phyloP scores from a whole-genome alignment of 2,888 invertebrate species.

The Trachelus troglodyta region DNA sequence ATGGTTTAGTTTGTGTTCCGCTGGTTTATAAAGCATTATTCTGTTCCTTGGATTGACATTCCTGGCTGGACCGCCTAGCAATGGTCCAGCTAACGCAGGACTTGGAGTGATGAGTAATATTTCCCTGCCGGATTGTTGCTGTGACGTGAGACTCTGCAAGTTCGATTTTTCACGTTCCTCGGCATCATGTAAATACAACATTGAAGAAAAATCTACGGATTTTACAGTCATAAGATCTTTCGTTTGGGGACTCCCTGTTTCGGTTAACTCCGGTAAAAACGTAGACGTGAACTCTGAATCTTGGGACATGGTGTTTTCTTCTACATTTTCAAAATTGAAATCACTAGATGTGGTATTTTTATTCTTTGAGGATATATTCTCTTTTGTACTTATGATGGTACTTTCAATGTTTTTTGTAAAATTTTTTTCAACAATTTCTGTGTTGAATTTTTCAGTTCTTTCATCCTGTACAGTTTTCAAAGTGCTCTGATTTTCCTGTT shows the following conservation, averaged over 20 bases:
- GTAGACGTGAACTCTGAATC: background rate
- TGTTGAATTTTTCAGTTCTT: background rate
- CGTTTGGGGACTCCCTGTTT: background rate
- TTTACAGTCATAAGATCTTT: background rate
- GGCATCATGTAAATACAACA: background rate
- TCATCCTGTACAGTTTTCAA: background rate
- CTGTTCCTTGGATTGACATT: slow-evolving; percentile 12
- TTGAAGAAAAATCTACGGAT: background rate
- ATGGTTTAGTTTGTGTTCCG: background rate
- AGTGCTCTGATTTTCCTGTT: background rate
- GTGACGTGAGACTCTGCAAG: background rate
- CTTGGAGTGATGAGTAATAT: background rate
- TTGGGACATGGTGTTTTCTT: background rate
- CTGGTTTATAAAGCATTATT: slow-evolving; percentile 8
- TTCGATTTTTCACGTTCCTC: background rate
- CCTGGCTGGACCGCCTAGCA: background rate
- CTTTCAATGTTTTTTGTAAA: background rate
- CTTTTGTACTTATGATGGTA: background rate
- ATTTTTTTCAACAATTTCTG: background rate
- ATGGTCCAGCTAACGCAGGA: background rate
- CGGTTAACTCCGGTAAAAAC: background rate
- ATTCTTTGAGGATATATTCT: background rate
- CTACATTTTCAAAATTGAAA: background rate
- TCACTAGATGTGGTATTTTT: background rate
- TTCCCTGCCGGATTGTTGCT: background rate